Evolutionary conservation across 2,113 vertebrate species (phyloP), one percentile per base, ranked within the genome.

Genomic region (Hystrix cristata): DNA sequence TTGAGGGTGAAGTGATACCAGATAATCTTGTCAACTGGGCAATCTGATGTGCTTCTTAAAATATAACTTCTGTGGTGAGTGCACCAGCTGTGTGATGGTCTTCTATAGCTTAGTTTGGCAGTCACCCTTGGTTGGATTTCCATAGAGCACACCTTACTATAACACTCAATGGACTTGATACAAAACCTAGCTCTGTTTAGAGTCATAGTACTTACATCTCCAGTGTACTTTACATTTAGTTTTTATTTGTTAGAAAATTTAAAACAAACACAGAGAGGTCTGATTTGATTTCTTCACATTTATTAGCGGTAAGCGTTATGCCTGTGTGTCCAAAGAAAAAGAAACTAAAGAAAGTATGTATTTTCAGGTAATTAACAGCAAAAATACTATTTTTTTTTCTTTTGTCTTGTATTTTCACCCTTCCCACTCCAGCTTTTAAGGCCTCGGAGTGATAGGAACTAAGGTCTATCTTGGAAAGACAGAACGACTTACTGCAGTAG

Each of bases 91-190:
- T 53, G 93, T 95, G 92, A 97, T 64, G 95, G 82, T 88, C 97
- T 95, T 97, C 97, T 94, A 16, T 90, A 97, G 91, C 97, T 97
- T 97, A 92, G 95, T 96, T 95, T 98, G 97, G 96, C 97, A 97
- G 98, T 98, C 98, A 98, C 95, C 92, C 98, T 98, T 81, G 25
- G 96, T 97, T 98, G 98, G 95, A 96, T 98, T 98, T 98, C 95
- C 79, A 87, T 67, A 81, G 96, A 84, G 93, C 96, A 98, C 98
- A 94, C 98, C 98, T 98, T 98, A 69, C 97, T 98, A 91, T 97
- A 96, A 98, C 97, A 98, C 94, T 92, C 15, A 0, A 34, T 95
- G 94, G 64, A 87, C 62, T 92, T 72, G 83, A 88, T 98, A 60
- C 23, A 79, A 76, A 98, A 98, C 95, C 94, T 97, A 38, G 67